Conservation (phyloP, 1,140 invertebrate species). For the Drosophila arizonae region DNA sequence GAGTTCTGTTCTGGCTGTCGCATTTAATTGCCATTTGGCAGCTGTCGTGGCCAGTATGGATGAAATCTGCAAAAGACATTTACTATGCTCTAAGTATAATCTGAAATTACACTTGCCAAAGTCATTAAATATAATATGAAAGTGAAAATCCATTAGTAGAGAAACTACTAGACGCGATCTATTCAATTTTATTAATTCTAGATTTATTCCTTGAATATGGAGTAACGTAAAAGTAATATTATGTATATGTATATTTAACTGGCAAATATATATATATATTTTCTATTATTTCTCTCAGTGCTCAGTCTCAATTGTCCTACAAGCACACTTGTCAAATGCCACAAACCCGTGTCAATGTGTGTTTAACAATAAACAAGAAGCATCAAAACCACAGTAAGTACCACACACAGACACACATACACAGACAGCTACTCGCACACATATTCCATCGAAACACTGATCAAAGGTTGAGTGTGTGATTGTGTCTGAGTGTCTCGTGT, state of each 20-base stretch:
- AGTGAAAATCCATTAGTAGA: too few relatives aligned
- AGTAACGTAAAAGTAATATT: too few relatives aligned
- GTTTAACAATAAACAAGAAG: constrained; percentile 26
- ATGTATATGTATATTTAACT: too few relatives aligned
- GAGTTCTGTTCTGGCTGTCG: constrained; percentile 37
- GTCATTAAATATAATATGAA: not conserved
- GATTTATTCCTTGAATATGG: too few relatives aligned
- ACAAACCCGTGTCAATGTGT: constrained; percentile 30
- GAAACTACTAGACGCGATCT: too few relatives aligned
- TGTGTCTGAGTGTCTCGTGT: not conserved
- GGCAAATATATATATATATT: not conserved
- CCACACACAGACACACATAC: not conserved
- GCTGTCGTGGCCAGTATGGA: not conserved
- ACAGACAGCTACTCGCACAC: not conserved
- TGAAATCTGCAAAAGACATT: constrained; percentile 25
- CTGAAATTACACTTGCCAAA: not conserved
- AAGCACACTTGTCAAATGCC: constrained; percentile 45
- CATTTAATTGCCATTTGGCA: constrained; percentile 44
- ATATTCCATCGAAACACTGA: not conserved
- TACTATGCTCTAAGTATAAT: not conserved
- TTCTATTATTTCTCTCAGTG: not conserved
- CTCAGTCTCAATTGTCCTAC: constrained; percentile 1
- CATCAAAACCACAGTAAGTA: constrained; percentile 21
- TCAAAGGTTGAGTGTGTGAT: not conserved
- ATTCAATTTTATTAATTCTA: too few relatives aligned